phyloP scores from a whole-genome alignment of 2,113 vertebrate species.

The Hucho hucho region DNA sequence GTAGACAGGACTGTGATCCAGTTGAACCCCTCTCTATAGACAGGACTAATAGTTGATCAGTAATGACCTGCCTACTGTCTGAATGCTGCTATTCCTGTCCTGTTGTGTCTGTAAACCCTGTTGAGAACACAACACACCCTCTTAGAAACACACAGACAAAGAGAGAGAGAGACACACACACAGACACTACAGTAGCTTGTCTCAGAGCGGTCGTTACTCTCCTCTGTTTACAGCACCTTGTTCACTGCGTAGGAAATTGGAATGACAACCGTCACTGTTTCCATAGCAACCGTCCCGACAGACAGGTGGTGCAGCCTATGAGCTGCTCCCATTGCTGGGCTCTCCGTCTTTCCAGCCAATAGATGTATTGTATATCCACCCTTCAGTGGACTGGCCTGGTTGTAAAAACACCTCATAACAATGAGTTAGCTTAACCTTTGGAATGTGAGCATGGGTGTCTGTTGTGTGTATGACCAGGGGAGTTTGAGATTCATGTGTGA shows the following conservation, averaged over 20 bases:
- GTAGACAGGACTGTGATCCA: no score
- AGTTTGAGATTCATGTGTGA: neutral
- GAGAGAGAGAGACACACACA: neutral
- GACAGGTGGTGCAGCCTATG: neutral
- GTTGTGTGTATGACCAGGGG: neutral
- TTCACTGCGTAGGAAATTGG: neutral
- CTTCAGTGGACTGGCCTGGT: neutral
- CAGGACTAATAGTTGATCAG: neutral
- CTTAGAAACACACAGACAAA: slow-evolving; percentile 1
- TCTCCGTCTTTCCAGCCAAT: neutral
- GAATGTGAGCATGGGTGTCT: neutral
- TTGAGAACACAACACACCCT: neutral
- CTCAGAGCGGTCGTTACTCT: no score
- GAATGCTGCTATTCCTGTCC: neutral
- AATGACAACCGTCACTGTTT: neutral
- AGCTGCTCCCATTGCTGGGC: neutral
- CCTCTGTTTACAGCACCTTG: neutral
- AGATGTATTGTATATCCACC: no score
- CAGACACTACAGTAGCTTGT: neutral
- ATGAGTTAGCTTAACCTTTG: neutral
- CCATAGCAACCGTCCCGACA: neutral
- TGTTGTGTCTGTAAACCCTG: neutral
- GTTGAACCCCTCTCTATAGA: no score
- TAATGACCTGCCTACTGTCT: neutral
- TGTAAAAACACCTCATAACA: neutral